These are phyloP conservation scores for Tichodroma muraria DNA, from an alignment of 2,113 vertebrate genomes.

Conservation along the genomic window DNA sequence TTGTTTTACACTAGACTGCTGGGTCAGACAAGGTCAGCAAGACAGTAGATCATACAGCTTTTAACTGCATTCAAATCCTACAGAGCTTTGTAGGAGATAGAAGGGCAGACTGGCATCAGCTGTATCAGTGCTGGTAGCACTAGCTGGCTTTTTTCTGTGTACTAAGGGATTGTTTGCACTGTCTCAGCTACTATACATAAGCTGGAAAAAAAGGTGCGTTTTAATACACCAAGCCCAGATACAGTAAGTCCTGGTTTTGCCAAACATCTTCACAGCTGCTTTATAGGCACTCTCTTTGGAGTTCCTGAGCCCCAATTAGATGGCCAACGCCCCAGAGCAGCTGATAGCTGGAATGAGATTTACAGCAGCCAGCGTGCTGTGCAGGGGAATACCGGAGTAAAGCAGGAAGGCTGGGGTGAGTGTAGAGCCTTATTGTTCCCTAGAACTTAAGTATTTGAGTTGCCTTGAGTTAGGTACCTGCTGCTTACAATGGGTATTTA, in stretches of 20 bases:
- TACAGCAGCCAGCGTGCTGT: background rate
- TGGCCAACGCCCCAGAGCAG: background rate
- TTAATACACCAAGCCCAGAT: background rate
- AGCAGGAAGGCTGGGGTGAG: background rate
- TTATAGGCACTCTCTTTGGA: background rate
- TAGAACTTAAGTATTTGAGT: background rate
- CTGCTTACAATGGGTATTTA: background rate
- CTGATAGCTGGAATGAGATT: background rate
- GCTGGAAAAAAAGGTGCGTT: background rate
- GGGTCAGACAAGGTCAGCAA: slow-evolving; percentile 3
- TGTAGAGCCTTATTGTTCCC: background rate
- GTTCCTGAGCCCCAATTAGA: background rate
- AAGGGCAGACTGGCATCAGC: background rate
- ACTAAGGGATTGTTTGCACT: background rate
- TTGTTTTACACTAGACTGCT: background rate
- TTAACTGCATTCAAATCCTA: background rate
- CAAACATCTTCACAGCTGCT: background rate
- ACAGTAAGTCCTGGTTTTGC: background rate
- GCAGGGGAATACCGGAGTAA: background rate
- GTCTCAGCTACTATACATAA: background rate
- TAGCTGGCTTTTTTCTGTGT: background rate
- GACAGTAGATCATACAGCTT: background rate
- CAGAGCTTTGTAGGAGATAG: background rate
- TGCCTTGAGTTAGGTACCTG: background rate
- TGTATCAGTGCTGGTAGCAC: background rate